phyloP scores from a whole-genome alignment of 2,888 invertebrate species.

The Cabera pusaria region DNA sequence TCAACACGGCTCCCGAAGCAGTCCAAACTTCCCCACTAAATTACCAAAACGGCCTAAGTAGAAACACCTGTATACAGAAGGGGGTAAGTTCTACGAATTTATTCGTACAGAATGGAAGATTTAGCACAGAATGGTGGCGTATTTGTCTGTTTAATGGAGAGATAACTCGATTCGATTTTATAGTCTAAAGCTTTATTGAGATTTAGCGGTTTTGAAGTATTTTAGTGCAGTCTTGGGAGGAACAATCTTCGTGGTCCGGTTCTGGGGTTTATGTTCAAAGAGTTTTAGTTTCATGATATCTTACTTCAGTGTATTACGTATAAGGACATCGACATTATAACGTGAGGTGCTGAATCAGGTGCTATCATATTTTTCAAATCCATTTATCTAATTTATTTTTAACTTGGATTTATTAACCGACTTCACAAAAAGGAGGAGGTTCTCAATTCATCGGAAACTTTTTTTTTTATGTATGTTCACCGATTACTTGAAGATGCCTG shows the following conservation, averaged over 20 bases:
- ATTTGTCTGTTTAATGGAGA: constrained; percentile 32
- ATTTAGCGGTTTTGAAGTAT: constrained; percentile 19
- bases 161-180: constrained; percentile 27
- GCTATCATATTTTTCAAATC: no score
- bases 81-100: constrained; percentile 31
- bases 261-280: not conserved
- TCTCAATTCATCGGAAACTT: no score
- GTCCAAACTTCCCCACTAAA: constrained; percentile 44
- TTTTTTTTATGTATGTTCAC: no score
- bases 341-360: no score
- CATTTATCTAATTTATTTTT: no score
- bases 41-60: constrained; percentile 39
- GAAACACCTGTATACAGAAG: constrained; percentile 29
- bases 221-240: constrained; percentile 2
- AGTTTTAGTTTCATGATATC: no score
- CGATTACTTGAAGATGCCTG: no score
- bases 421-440: no score
- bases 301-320: no score
- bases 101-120: constrained; percentile 27
- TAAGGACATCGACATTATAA: no score
- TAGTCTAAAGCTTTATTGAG: constrained; percentile 22
- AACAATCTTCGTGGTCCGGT: not conserved
- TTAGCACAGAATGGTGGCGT: constrained; percentile 20
- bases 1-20: constrained; percentile 3
- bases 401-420: no score